These are phyloP conservation scores for Rhabdomys dilectus DNA, from an alignment of 2,113 vertebrate species.

Conservation along the genomic window DNA sequence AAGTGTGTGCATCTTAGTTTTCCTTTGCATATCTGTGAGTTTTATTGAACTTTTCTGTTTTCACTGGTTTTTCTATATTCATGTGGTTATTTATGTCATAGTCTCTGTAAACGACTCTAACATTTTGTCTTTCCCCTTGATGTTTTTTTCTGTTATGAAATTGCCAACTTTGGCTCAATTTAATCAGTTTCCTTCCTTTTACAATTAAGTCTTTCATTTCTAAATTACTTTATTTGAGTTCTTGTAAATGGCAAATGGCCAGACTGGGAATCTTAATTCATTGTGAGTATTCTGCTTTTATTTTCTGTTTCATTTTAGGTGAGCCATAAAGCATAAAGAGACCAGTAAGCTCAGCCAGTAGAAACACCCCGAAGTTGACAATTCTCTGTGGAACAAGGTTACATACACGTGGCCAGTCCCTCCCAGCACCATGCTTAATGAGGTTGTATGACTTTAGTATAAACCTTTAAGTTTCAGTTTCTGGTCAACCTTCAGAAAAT, in stretches of 20 bases:
- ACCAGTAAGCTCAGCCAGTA: conserved; percentile 66
- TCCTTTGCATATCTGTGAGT: not conserved
- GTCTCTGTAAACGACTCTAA: conserved; percentile 7
- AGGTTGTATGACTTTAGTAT: not conserved
- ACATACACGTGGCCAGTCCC: conserved; percentile 68
- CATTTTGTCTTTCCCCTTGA: not conserved
- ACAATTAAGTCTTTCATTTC: conserved; percentile 20
- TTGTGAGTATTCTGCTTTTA: not conserved
- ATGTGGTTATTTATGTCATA: not conserved
- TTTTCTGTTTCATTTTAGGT: conserved; percentile 65
- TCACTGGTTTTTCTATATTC: not conserved
- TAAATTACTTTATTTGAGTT: not conserved
- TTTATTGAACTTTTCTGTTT: conserved; percentile 12
- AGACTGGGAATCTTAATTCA: conserved; percentile 4
- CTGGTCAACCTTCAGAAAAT: not conserved
- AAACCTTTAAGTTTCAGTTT: not conserved
- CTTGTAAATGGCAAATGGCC: not conserved
- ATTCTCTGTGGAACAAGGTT: conserved; percentile 81
- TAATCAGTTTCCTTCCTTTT: not conserved
- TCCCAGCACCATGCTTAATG: conserved; percentile 66
- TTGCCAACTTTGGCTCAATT: not conserved
- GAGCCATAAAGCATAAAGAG: conserved; percentile 76
- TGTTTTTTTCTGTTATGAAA: not conserved
- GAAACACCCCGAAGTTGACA: conserved; percentile 77
- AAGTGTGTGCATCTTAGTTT: not conserved